These are phyloP conservation scores for Miniopterus natalensis DNA, from an alignment of 2,113 vertebrate species.

Conservation along the genomic window DNA sequence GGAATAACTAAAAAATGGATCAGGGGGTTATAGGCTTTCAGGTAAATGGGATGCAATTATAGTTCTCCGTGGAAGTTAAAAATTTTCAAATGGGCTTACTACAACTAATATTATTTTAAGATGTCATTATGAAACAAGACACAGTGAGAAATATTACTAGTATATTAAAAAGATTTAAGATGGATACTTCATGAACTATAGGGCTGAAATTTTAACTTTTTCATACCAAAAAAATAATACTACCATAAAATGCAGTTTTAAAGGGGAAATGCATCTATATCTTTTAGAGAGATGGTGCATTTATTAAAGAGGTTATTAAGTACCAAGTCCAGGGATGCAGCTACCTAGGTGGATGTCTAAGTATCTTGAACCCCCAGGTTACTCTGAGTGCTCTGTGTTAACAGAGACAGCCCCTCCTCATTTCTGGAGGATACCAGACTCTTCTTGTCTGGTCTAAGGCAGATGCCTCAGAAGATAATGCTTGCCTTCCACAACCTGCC, in stretches of 20 bases:
- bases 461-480: neutral
- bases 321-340: neutral
- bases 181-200: neutral
- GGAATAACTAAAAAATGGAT: neutral
- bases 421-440: neutral
- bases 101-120: constrained; percentile 6
- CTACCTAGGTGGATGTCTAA: neutral
- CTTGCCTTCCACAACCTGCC: neutral
- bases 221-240: neutral
- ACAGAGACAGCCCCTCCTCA: neutral
- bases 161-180: neutral
- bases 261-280: neutral
- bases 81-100: neutral
- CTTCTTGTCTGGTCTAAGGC: neutral
- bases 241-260: constrained; percentile 1
- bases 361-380: neutral
- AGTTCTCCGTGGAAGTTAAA: constrained; percentile 14
- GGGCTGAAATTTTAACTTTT: neutral
- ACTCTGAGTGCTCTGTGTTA: neutral
- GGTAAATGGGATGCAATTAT: neutral
- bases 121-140: neutral
- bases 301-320: neutral
- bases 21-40: neutral
- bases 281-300: neutral
- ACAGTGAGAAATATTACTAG: neutral